Base-by-base conservation (phyloP, 1,140 invertebrate genomes). In the Sminthurides bifidus region DNA sequence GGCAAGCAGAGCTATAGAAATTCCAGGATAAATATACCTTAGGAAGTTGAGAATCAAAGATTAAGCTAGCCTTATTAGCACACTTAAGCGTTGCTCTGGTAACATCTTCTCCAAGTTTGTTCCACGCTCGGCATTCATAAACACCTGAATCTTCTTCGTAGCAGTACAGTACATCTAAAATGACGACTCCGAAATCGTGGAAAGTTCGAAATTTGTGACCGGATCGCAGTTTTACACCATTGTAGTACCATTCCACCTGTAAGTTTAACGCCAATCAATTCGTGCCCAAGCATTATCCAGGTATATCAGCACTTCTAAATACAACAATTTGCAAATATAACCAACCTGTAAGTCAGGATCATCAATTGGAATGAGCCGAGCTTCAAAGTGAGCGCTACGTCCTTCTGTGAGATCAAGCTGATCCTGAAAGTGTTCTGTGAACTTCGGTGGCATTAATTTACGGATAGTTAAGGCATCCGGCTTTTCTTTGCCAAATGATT, bases 131-230 rank as follows among this genome's bases (percentile, higher is more conserved):
- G 68, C 89, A 92, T 74, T 92, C 88, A 67, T 92, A 93, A 19
- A 83, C 79, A 29, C 93, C 92, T 44, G 88, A 92, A 71, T 98
- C 95, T 74, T 97, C 92, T 71, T 90, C 89, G 68, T 95, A 96
- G 64, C 90, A 94, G 69, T 95, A 97, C 1, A 96, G 73, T 57
- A 98, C 93, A 66, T 96, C 92, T 55, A 98, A 76, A 64, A 94
- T 92, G 29, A 96, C 92, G 68, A 94, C 92, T 15, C 76, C 92
- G 73, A 97, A 96, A 69, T 98, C 92, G 69, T 96, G 90, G 82
- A 93, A 92, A 43, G 90, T 94, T 64, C 90, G 81, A 69, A 92
- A 96, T 55, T 92, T 82, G 74, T 95, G 91, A 24, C 92, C 92
- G 70, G 87, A 84, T 0, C 86, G 85, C 60, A 94, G 73, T 69